phyloP scores from a whole-genome alignment of 2,797 vertebrate genomes.

The Eulemur coronatus region DNA sequence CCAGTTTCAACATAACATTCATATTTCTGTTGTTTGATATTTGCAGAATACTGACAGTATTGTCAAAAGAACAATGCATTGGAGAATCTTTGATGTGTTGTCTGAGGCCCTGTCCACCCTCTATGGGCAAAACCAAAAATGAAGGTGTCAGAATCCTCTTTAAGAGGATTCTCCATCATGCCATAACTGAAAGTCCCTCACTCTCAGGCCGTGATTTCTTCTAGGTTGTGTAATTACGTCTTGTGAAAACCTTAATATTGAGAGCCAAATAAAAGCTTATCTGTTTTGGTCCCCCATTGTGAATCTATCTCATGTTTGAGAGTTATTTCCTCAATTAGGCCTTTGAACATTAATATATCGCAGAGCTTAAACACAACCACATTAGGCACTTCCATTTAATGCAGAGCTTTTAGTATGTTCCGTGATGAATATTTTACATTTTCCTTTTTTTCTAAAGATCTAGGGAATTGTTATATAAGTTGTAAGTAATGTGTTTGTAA shows the following conservation, averaged over 20 bases:
- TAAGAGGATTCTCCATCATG: neutral
- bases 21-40: neutral
- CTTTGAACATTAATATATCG: constrained; percentile 35
- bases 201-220: neutral
- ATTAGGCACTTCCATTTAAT: constrained; percentile 30
- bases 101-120: neutral
- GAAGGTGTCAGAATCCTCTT: neutral
- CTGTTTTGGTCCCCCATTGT: constrained; percentile 22
- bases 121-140: neutral
- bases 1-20: neutral
- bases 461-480: constrained; percentile 46
- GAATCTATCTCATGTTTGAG: constrained; percentile 23
- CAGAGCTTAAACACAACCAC: neutral
- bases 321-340: constrained; percentile 64
- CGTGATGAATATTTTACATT: constrained; percentile 30
- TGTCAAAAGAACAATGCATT: neutral
- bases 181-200: neutral
- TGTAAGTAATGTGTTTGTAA: constrained; percentile 31
- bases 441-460: constrained; percentile 17
- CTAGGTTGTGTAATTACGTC: neutral
- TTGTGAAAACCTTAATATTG: neutral
- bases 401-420: constrained; percentile 2
- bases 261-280: constrained; percentile 43
- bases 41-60: neutral
- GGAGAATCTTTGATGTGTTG: neutral